Evolutionary conservation across 1,140 invertebrate species (phyloP).

Genomic region (Monochamus saltuarius): DNA sequence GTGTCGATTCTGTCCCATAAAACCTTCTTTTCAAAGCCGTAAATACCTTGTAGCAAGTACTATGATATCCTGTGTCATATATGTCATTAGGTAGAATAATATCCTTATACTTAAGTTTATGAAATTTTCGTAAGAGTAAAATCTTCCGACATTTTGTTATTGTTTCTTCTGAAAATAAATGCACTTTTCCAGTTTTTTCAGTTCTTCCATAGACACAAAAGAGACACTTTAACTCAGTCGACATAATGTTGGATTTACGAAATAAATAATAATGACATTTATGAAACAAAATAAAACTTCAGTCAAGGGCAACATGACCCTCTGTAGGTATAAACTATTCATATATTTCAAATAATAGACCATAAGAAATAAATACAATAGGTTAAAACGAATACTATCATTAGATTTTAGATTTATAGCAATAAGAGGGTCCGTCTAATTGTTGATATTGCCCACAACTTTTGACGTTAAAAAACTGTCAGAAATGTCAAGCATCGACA

Average conservation of each 20-base stretch:
- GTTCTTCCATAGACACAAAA: slow-evolving; percentile 15
- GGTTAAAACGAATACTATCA: too few relatives aligned
- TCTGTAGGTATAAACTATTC: too few relatives aligned
- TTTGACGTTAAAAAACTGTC: too few relatives aligned
- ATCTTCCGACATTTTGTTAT: slow-evolving; percentile 18
- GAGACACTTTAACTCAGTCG: slow-evolving; percentile 11
- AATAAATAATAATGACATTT: slow-evolving; percentile 22
- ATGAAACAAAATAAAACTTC: too few relatives aligned
- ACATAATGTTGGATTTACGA: slow-evolving; percentile 19
- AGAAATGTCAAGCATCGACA: too few relatives aligned
- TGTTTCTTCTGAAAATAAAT: slow-evolving; percentile 13
- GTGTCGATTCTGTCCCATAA: background rate
- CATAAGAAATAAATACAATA: too few relatives aligned
- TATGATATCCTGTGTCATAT: slow-evolving; percentile 18
- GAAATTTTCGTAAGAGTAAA: slow-evolving; percentile 17
- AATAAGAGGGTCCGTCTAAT: too few relatives aligned
- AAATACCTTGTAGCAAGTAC: slow-evolving; percentile 1
- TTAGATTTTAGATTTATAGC: too few relatives aligned
- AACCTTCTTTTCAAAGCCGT: slow-evolving; percentile 26
- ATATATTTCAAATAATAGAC: too few relatives aligned
- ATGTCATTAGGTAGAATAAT: slow-evolving; percentile 18
- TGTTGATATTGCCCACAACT: too few relatives aligned
- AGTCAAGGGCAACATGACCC: too few relatives aligned
- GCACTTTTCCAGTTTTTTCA: slow-evolving; percentile 4
- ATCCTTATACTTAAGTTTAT: slow-evolving; percentile 19